phyloP scores from a whole-genome alignment of 2,888 invertebrate genomes.

The Selenia dentaria region DNA sequence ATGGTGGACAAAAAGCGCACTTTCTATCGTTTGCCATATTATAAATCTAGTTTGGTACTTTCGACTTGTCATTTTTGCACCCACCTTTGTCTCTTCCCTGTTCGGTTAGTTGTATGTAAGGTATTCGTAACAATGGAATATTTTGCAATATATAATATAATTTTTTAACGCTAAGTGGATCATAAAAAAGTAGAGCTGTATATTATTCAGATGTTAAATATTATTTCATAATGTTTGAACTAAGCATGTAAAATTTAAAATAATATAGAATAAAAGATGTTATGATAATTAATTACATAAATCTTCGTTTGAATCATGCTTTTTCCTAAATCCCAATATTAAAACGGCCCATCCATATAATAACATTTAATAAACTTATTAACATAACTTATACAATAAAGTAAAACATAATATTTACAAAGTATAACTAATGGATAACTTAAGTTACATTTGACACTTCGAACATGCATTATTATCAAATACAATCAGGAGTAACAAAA shows the following conservation, averaged over 20 bases:
- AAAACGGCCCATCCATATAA: constrained; percentile 35
- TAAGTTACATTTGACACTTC: constrained; percentile 41
- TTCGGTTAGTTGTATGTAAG: constrained; percentile 49
- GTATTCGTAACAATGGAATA: constrained; percentile 79
- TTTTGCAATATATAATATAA: constrained; percentile 78
- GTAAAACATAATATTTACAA: constrained; percentile 35
- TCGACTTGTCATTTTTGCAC: constrained; percentile 47
- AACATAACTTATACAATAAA: constrained; percentile 58
- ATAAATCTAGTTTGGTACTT: constrained; percentile 45
- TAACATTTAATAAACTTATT: constrained; percentile 50
- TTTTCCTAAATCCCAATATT: constrained; percentile 49
- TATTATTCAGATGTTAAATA: constrained; percentile 84
- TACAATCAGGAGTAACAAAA: constrained; percentile 2
- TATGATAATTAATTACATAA: constrained; percentile 84
- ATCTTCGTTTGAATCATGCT: constrained; percentile 72
- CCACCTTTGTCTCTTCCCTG: constrained; percentile 54
- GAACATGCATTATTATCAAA: constrained; percentile 26
- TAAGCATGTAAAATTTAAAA: constrained; percentile 85
- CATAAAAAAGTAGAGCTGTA: constrained; percentile 76
- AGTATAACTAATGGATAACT: neutral
- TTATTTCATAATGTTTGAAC: constrained; percentile 83
- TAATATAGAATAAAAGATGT: constrained; percentile 85
- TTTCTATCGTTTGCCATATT: constrained; percentile 66
- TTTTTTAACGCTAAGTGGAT: constrained; percentile 75
- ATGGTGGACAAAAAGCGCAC: constrained; percentile 68